phyloP scores from a whole-genome alignment of 2,888 invertebrate genomes.

The Idaea dimidiata region DNA sequence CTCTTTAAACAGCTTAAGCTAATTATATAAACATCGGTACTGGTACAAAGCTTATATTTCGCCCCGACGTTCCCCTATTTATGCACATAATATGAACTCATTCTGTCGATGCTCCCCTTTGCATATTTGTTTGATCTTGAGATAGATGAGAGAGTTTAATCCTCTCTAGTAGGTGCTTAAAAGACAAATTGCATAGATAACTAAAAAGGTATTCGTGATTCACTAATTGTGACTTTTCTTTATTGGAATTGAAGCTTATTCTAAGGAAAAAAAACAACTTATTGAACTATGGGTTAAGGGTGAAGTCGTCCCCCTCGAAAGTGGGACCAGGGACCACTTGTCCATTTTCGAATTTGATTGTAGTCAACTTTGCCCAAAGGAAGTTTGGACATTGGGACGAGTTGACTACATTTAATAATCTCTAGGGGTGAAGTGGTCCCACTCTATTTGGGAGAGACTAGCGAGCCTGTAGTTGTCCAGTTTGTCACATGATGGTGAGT shows the following conservation, averaged over 20 bases:
- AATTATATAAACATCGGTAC: conserved; percentile 72
- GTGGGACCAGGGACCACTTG: too few relatives aligned
- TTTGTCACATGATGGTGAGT: too few relatives aligned
- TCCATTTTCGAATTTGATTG: too few relatives aligned
- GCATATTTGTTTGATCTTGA: conserved; percentile 76
- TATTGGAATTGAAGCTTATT: not conserved
- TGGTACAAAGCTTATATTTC: conserved; percentile 56
- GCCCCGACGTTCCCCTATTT: conserved; percentile 44
- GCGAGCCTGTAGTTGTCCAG: too few relatives aligned
- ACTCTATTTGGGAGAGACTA: too few relatives aligned
- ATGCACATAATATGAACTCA: conserved; percentile 65
- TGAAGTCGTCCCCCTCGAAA: too few relatives aligned
- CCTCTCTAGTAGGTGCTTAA: conserved; percentile 24
- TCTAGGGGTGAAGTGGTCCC: too few relatives aligned
- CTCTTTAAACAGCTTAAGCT: conserved; percentile 75
- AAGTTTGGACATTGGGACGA: too few relatives aligned
- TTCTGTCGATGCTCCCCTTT: conserved; percentile 61
- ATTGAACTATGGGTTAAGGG: too few relatives aligned
- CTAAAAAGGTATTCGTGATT: conserved; percentile 1
- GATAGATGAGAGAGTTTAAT: conserved; percentile 38
- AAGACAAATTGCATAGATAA: conserved; percentile 4
- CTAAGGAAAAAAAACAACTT: not conserved
- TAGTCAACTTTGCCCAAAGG: too few relatives aligned
- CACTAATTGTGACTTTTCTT: not conserved
- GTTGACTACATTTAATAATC: too few relatives aligned